These are phyloP conservation scores for Oryctes rhinoceros DNA, from an alignment of 1,140 invertebrate species.

Conservation along the genomic window DNA sequence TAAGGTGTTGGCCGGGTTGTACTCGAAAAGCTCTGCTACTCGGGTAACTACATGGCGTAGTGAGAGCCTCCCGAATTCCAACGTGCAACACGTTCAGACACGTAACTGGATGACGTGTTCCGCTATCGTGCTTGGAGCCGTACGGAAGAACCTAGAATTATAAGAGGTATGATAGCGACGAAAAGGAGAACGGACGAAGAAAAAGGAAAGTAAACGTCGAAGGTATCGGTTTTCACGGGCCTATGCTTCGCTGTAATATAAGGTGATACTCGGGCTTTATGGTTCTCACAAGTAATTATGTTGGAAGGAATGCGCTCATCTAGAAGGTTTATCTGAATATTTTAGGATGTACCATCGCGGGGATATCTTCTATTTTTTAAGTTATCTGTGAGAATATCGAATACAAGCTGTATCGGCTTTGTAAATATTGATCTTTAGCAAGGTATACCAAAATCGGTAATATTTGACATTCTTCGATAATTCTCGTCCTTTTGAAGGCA, in stretches of 20 bases:
- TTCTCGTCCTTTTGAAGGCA: too few relatives aligned
- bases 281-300: conserved; percentile 7
- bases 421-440: too few relatives aligned
- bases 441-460: too few relatives aligned
- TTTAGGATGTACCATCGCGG: too few relatives aligned
- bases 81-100: conserved; percentile 5
- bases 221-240: not conserved
- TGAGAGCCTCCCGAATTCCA: not conserved
- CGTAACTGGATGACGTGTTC: conserved; percentile 20
- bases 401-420: too few relatives aligned
- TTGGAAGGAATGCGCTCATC: not conserved
- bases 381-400: too few relatives aligned
- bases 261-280: conserved; percentile 9
- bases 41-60: not conserved
- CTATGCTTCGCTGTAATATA: not conserved
- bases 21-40: not conserved
- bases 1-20: not conserved
- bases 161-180: not conserved
- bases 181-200: not conserved
- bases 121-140: not conserved
- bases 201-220: not conserved
- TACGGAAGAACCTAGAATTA: conserved; percentile 14
- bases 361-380: too few relatives aligned
- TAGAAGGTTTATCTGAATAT: too few relatives aligned
- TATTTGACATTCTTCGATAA: too few relatives aligned